Base-by-base conservation (phyloP, 2,888 invertebrate genomes). In the Scaptomyza tumidula region DNA sequence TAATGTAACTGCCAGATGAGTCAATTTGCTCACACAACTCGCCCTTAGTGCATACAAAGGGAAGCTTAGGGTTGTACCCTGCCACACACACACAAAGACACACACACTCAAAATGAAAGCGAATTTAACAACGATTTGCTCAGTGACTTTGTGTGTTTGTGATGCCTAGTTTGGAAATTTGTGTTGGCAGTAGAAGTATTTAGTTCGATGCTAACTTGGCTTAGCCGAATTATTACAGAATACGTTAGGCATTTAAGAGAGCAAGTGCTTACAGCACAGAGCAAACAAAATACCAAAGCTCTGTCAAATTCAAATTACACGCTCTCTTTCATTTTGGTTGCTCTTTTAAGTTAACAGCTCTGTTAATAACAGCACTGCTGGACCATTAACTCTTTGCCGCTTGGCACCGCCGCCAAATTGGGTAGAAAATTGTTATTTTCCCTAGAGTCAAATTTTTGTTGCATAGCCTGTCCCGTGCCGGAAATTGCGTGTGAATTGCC, bases 391-490 rank as follows among this genome's bases (percentile, higher is more conserved):
- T 63, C 14, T 39, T 16, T 14, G 24, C 67, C 50, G 52, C 48
- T 68, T 39, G 37, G 31, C 39, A 31, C 45, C 41, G 58, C 52
- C 37, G 58, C 45, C 82, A 84, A 83, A 83, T 83, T 81, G 82
- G 52, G 66, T 71, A 84, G 87, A 83, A 83, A 74, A 81, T 84
- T 86, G 78, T 78, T 76, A 81, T 83, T 84, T 74, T 83, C 79
- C 82, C 85, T 16, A 60, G 82, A 81, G 82, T 55, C 46, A 54
- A 64, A 78, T 84, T 80, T 69, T 80, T 69, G 41, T 59, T 19
- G 48, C 61, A 62, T 50, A 62, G 57, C 53, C 64, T 55, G 24
- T 24, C 2, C 24, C 44, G 65, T 35, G 71, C 29, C 63, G 58
- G 59, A 67, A 61, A 71, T 68, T 76, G 74, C 56, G 58, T 62